A percentile compares a stretch with the other conserved stretches of the same genome.
Evolutionary conservation across 2,113 vertebrate genomes (phyloP).

Genomic region (Tachysurus fulvidraco): DNA sequence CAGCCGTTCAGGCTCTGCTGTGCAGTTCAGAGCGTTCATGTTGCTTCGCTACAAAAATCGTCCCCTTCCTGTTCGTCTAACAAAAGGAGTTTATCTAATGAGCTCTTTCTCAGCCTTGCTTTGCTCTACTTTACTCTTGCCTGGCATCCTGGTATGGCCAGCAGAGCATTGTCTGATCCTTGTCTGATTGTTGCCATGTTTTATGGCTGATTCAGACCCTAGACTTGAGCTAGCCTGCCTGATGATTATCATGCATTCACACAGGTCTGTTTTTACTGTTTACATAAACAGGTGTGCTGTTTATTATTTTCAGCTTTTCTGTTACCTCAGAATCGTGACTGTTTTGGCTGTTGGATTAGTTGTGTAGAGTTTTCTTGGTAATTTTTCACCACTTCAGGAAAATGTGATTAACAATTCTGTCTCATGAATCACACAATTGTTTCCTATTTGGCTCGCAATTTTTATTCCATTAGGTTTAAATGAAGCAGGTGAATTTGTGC

Average conservation of each 20-base stretch:
- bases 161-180: background rate
- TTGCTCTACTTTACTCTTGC: slow-evolving; percentile 16
- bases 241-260: background rate
- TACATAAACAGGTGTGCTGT: background rate
- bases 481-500: too few species aligned
- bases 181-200: background rate
- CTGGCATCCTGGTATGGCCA: background rate
- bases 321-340: too few species aligned
- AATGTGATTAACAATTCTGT: background rate
- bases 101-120: background rate
- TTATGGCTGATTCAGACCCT: background rate
- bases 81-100: slow-evolving; percentile 14
- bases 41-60: background rate
- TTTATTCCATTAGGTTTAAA: background rate
- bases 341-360: background rate
- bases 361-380: background rate
- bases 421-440: background rate
- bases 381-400: background rate
- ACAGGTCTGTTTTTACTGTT: background rate
- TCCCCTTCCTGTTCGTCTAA: background rate
- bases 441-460: background rate
- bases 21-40: background rate
- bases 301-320: background rate
- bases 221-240: background rate
- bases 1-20: slow-evolving; percentile 24